Conservation (phyloP, 2,113 vertebrate genomes). For the Caloenas nicobarica region DNA sequence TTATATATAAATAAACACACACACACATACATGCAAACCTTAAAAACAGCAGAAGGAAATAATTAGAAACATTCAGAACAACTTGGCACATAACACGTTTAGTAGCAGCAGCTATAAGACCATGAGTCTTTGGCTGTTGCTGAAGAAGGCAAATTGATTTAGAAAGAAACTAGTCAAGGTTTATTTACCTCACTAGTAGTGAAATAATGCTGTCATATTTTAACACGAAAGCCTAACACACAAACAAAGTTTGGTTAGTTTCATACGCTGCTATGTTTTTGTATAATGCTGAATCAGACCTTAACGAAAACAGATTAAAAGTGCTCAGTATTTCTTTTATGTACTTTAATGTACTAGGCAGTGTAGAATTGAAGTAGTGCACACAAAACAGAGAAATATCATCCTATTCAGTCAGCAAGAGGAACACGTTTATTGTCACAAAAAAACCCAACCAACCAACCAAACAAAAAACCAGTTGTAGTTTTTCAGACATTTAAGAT, state of each 20-base stretch:
- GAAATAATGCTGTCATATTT: not conserved
- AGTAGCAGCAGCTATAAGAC: not conserved
- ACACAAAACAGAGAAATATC: not conserved
- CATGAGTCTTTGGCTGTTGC: not conserved
- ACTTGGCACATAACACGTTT: not conserved
- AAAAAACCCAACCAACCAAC: fast-evolving
- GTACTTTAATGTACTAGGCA: not conserved
- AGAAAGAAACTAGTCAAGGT: not conserved
- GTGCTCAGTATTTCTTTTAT: not conserved
- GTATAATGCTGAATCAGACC: not conserved
- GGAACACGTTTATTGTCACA: not conserved
- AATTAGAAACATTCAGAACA: not conserved
- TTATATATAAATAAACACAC: not conserved
- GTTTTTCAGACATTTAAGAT: not conserved
- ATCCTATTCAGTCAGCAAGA: not conserved
- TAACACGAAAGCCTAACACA: not conserved
- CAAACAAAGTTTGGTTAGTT: not conserved
- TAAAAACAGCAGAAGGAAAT: not conserved
- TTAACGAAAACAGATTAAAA: not conserved
- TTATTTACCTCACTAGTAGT: not conserved
- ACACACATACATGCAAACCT: not conserved
- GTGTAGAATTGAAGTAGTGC: not conserved
- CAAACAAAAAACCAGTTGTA: not conserved
- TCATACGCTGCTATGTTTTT: not conserved
- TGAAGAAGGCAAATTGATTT: not conserved